These are phyloP conservation scores for Caenorhabditis panamensis DNA, from an alignment of 2,888 invertebrate species.

Conservation along the genomic window DNA sequence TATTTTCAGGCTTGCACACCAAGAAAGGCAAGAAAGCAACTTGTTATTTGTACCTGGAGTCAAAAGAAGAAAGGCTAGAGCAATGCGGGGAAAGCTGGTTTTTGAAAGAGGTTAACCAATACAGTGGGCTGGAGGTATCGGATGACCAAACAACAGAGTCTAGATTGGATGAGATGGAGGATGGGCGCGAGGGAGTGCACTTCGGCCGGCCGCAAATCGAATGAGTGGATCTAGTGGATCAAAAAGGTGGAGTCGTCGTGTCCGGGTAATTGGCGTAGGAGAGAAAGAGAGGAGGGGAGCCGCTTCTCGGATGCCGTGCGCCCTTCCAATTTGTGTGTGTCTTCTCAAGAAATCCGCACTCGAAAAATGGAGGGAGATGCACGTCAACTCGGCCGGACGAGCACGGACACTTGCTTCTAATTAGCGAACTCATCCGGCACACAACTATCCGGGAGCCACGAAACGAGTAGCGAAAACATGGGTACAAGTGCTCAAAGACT, in stretches of 20 bases:
- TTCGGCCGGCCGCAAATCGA: slow-evolving; percentile 29
- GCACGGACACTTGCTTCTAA: background rate
- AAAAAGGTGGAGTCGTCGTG: slow-evolving; percentile 40
- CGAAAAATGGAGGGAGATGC: slow-evolving; percentile 8
- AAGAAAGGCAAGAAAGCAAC: background rate
- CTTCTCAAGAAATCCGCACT: slow-evolving; percentile 16
- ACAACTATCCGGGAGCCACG: background rate
- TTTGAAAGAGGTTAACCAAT: background rate
- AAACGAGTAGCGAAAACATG: too few species aligned
- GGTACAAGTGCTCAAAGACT: too few species aligned
- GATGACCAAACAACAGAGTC: slow-evolving; percentile 32
- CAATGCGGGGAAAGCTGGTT: background rate
- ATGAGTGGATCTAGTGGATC: slow-evolving; percentile 49
- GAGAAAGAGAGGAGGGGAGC: too few species aligned
- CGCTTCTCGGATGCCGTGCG: slow-evolving; percentile 10
- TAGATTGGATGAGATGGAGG: too few species aligned
- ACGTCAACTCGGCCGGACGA: background rate
- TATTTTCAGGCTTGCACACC: background rate
- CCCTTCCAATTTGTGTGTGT: slow-evolving; percentile 15
- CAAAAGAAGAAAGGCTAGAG: background rate
- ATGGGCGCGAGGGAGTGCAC: slow-evolving; percentile 11
- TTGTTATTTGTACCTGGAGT: background rate
- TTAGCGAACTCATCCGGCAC: background rate
- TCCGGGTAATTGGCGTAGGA: slow-evolving; percentile 18
- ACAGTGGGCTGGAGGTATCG: background rate